phyloP scores from a whole-genome alignment of 30 jellyfish, hydroid and myxozoan genomes.

The Turritopsis dohrnii region DNA sequence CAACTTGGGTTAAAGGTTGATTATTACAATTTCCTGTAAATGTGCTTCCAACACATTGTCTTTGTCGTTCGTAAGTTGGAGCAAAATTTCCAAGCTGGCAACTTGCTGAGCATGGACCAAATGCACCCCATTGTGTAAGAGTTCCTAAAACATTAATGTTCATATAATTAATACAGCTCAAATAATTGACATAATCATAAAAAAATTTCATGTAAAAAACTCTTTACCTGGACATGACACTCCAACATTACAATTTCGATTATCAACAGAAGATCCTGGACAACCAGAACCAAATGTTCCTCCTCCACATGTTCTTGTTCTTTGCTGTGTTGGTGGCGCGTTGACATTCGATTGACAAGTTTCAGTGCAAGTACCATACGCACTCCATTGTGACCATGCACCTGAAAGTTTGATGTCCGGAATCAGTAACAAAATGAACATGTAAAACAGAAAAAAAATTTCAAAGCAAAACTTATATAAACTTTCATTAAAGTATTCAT shows the following conservation, averaged over 20 bases:
- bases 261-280: too few species aligned
- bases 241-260: too few species aligned
- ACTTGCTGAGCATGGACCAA: constrained; percentile 5
- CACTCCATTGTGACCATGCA: not conserved
- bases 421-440: not conserved
- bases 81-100: constrained; percentile 1
- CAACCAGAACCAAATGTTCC: too few species aligned
- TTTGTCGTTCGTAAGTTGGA: constrained; percentile 19
- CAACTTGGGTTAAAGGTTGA: not conserved
- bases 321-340: too few species aligned
- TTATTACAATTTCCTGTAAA: constrained; percentile 25
- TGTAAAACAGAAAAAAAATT: not conserved
- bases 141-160: not conserved
- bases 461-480: too few species aligned
- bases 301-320: too few species aligned
- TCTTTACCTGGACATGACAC: too few species aligned
- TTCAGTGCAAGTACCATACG: constrained; percentile 14
- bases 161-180: too few species aligned
- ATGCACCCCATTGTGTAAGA: constrained; percentile 9
- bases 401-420: constrained; percentile 15
- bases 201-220: too few species aligned
- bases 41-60: not conserved
- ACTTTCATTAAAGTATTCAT: too few species aligned
- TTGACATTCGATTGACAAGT: too few species aligned
- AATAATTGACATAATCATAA: too few species aligned